Conservation (phyloP, 1,140 invertebrate species). For the Brachystomella parvula region DNA sequence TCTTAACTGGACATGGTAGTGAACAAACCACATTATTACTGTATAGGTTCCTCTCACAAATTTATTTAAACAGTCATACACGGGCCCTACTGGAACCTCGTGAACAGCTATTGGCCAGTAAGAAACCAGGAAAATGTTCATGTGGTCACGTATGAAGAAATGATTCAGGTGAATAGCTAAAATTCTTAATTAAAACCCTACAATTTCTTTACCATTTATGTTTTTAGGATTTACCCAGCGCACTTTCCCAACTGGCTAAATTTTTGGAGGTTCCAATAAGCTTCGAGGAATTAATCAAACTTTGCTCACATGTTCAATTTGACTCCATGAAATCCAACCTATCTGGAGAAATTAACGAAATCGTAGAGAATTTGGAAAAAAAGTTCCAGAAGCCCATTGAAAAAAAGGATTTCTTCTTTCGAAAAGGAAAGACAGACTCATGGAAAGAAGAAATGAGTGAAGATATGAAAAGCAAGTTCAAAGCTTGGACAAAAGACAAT, state of each 20-base stretch:
- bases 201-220: background rate
- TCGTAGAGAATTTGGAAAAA: background rate
- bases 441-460: background rate
- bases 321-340: background rate
- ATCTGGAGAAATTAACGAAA: background rate
- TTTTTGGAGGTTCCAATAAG: background rate
- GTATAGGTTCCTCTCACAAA: too few species aligned
- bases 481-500: too few species aligned
- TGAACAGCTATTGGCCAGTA: background rate
- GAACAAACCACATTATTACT: too few species aligned
- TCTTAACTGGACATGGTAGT: background rate
- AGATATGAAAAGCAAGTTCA: too few species aligned
- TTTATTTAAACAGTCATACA: background rate
- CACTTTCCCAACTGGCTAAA: background rate
- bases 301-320: background rate
- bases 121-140: background rate
- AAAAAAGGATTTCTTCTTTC: background rate
- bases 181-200: background rate
- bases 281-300: background rate
- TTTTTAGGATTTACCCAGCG: background rate
- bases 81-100: background rate
- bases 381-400: background rate
- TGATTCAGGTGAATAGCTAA: background rate
- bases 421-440: background rate
- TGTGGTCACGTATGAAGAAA: background rate